phyloP scores from a whole-genome alignment of 2,797 vertebrate species.

The Todus mexicanus region DNA sequence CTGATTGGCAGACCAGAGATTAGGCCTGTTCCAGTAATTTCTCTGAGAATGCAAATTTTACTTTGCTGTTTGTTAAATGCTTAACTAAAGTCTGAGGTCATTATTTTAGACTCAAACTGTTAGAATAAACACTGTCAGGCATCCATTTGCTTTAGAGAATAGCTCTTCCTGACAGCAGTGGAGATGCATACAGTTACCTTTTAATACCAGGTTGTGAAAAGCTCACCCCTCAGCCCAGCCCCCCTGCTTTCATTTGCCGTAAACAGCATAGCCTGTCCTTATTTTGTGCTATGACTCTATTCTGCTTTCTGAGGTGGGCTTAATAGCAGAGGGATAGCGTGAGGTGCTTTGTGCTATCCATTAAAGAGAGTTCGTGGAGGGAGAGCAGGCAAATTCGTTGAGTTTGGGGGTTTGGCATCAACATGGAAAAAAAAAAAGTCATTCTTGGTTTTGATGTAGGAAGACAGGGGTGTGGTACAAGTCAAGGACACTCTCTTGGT shows the following conservation, averaged over 20 bases:
- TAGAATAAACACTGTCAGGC: slow-evolving; percentile 58
- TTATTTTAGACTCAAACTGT: slow-evolving; percentile 31
- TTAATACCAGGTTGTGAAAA: slow-evolving; percentile 64
- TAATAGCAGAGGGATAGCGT: slow-evolving; percentile 19
- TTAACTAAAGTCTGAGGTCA: slow-evolving; percentile 55
- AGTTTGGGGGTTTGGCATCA: not conserved
- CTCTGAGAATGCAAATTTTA: slow-evolving; percentile 35
- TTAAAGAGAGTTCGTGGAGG: slow-evolving; percentile 18
- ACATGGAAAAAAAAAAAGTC: slow-evolving; percentile 38
- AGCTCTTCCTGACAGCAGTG: slow-evolving; percentile 57
- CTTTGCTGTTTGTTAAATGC: slow-evolving; percentile 41
- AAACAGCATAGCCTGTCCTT: slow-evolving; percentile 30
- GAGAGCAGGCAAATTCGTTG: not conserved
- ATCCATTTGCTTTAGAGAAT: slow-evolving; percentile 66
- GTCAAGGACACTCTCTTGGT: slow-evolving; percentile 69
- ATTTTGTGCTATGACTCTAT: slow-evolving; percentile 9
- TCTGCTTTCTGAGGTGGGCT: slow-evolving; percentile 47
- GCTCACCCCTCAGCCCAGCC: not conserved
- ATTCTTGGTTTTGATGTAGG: slow-evolving; percentile 55
- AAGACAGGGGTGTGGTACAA: slow-evolving; percentile 34
- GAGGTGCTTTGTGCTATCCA: slow-evolving; percentile 29
- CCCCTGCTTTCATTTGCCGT: slow-evolving; percentile 49
- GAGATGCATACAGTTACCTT: slow-evolving; percentile 66
- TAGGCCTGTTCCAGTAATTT: slow-evolving; percentile 45
- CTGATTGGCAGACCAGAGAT: slow-evolving; percentile 45